Evolutionary conservation across 2,113 vertebrate species (phyloP), one percentile per base, ranked within the genome.

Genomic region (Cygnus atratus): DNA sequence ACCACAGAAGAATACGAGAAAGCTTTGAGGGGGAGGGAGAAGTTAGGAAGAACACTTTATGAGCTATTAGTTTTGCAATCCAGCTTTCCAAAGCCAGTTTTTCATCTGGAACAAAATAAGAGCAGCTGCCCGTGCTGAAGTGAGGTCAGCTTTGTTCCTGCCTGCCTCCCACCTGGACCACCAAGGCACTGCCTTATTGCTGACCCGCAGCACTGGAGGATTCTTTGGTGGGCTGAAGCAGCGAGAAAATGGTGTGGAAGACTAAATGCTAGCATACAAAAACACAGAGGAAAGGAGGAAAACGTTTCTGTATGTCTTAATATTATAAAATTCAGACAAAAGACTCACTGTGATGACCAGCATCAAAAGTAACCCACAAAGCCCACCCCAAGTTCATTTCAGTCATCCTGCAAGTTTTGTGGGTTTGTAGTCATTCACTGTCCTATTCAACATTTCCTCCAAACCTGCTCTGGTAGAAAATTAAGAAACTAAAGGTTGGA

Each of bases 161-260:
- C 57, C 67, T 46, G 68, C 92, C 91, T 96, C 94, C 95, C 95
- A 96, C 94, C 92, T 92, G 92, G 96, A 95, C 96, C 96, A 97
- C 96, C 96, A 97, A 92, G 84, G 76, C 95, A 57, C 59, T 96
- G 94, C 78, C 92, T 90, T 55, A 25, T 0, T 43, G 48, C 75
- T 92, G 96, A 92, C 92, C 91, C 84, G 41, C 82, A 57, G 91
- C 33, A 57, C 5, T 6, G 15, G 12, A 82, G 84, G 39, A 82
- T 84, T 84, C 84, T 57, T 73, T 73, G 80, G 83, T 70, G 88
- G 90, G 62, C 86, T 93, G 73, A 75, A 81, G 46, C 24, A 65
- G 31, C 33, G 31, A 95, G 33, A 79, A 85, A 54, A 3, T 8
- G 4, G 17, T 41, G 5, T 59, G 66, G 50, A 87, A 95, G 93